Percentiles rank a stretch among this genome's conserved stretches.
These are phyloP conservation scores for Delia radicum DNA, from an alignment of 1,140 invertebrate species.

Conservation along the genomic window DNA sequence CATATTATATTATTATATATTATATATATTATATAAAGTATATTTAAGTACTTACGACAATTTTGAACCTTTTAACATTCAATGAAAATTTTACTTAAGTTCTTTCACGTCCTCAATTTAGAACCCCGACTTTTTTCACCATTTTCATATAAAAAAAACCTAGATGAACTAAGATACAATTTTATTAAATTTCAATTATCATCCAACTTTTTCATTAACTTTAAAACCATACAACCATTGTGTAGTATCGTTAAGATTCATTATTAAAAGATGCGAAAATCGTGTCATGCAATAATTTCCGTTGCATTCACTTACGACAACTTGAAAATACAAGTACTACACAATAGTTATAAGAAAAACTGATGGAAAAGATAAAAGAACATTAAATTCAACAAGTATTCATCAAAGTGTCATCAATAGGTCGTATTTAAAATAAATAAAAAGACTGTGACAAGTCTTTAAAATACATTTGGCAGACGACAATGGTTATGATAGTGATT, in stretches of 20 bases:
- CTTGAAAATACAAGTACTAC: background rate
- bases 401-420: conserved; percentile 22
- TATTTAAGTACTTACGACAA: no score
- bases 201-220: background rate
- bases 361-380: background rate
- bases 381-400: conserved; percentile 8
- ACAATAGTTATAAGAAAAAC: no score
- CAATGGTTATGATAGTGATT: background rate
- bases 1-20: no score
- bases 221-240: background rate
- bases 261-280: conserved; percentile 9
- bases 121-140: no score
- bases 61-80: no score
- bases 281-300: conserved; percentile 16
- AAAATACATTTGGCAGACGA: background rate
- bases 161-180: no score
- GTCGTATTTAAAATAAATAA: conserved; percentile 13
- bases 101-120: no score
- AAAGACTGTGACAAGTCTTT: background rate
- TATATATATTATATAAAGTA: no score
- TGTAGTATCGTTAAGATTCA: background rate
- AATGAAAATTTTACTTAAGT: no score
- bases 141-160: no score
- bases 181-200: no score
- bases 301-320: background rate